phyloP scores from a whole-genome alignment of 1,140 invertebrate genomes.

The Ceratina australensis region DNA sequence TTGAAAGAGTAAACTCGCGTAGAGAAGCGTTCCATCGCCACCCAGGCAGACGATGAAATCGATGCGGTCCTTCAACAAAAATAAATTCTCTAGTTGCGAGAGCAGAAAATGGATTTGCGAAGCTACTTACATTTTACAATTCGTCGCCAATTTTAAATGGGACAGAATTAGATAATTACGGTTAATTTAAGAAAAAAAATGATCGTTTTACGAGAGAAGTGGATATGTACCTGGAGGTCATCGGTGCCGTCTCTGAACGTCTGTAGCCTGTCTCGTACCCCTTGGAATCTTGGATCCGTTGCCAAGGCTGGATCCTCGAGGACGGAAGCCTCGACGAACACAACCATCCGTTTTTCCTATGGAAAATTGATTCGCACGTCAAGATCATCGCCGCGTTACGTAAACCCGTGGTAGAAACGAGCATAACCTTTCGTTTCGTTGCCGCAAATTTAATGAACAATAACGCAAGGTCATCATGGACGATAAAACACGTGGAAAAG shows the following conservation, averaged over 20 bases:
- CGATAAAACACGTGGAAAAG: not conserved
- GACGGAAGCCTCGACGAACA: conserved; percentile 94
- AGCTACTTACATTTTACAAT: too few species aligned
- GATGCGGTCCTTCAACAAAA: conserved; percentile 88
- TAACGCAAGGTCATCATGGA: not conserved
- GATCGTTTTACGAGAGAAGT: not conserved
- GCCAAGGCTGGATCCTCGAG: conserved; percentile 89
- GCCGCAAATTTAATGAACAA: not conserved
- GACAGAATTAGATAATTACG: too few species aligned
- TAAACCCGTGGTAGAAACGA: not conserved
- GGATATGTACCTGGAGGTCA: conserved; percentile 82
- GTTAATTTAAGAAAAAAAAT: not conserved
- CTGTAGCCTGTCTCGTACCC: conserved; percentile 90
- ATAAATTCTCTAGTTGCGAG: not conserved
- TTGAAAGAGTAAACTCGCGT: conserved; percentile 96
- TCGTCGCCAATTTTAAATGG: too few species aligned
- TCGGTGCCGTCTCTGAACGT: conserved; percentile 94
- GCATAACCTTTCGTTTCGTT: not conserved
- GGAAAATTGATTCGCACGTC: not conserved
- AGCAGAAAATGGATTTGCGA: too few species aligned
- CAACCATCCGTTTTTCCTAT: conserved; percentile 95
- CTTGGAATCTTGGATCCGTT: conserved; percentile 85
- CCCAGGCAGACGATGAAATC: conserved; percentile 98
- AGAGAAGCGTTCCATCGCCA: conserved; percentile 97
- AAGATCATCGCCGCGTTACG: not conserved